Evolutionary conservation across 2,888 invertebrate species (phyloP).

Genomic region (Leucozona laternaria): DNA sequence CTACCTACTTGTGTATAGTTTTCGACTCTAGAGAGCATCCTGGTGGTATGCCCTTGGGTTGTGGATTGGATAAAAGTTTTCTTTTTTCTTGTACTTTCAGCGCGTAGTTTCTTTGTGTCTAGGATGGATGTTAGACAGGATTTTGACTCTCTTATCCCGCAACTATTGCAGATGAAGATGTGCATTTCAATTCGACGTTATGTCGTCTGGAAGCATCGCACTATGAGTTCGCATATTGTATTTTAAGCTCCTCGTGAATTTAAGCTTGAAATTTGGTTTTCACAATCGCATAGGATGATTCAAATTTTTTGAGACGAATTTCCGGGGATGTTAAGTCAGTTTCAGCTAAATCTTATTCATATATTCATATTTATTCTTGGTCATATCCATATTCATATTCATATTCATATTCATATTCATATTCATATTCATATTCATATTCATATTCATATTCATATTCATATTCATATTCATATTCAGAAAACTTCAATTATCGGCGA

Average conservation of each 20-base stretch:
- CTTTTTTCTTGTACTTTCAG: conserved; percentile 13
- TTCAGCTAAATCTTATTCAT: no score
- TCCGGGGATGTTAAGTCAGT: no score
- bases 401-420: no score
- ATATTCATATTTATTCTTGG: no score
- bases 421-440: no score
- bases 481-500: no score
- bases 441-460: no score
- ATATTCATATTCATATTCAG: no score
- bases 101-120: conserved; percentile 18
- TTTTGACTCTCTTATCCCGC: conserved; percentile 3
- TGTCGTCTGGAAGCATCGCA: conserved; percentile 33
- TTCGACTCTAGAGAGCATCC: conserved; percentile 4
- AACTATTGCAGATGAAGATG: conserved; percentile 41
- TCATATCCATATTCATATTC: no score
- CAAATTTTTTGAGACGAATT: background rate
- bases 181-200: conserved; percentile 57
- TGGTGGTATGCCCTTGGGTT: conserved; percentile 22
- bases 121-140: conserved; percentile 25
- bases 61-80: conserved; percentile 25
- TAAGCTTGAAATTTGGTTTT: conserved; percentile 23
- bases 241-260: conserved; percentile 26
- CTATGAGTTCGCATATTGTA: conserved; percentile 11
- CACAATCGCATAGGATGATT: background rate
- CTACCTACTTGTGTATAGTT: conserved; percentile 18